phyloP scores from a whole-genome alignment of 2,888 invertebrate genomes.

The Tenthredo amoena region DNA sequence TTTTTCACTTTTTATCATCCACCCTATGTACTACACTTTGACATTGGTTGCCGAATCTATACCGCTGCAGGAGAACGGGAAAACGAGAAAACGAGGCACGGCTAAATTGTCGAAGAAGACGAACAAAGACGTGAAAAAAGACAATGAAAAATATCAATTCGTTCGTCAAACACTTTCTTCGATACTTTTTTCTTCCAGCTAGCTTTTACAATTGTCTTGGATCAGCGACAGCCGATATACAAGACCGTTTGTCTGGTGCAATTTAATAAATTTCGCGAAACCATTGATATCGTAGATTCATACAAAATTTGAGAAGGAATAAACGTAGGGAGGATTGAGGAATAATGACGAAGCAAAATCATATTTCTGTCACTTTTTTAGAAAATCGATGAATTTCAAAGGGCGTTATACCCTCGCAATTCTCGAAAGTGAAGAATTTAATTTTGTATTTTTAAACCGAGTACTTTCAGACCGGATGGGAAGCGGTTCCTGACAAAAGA shows the following conservation, averaged over 20 bases:
- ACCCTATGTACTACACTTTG: background rate
- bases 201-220: background rate
- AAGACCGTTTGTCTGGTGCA: background rate
- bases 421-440: background rate
- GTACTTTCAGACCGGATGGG: background rate
- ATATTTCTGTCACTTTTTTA: background rate
- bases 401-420: background rate
- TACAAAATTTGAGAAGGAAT: background rate
- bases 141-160: background rate
- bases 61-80: background rate
- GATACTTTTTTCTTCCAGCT: background rate
- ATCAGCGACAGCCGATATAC: background rate
- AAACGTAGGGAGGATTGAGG: background rate
- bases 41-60: background rate
- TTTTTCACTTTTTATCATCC: constrained; percentile 6
- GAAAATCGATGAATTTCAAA: background rate
- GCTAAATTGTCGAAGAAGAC: background rate
- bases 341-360: background rate
- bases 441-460: constrained; percentile 9
- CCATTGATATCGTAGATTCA: background rate
- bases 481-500: background rate
- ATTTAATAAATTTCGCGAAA: background rate
- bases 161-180: background rate
- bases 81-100: background rate
- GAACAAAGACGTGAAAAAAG: background rate